Conservation (phyloP, 2,888 invertebrate genomes). For the Sesia apiformis region DNA sequence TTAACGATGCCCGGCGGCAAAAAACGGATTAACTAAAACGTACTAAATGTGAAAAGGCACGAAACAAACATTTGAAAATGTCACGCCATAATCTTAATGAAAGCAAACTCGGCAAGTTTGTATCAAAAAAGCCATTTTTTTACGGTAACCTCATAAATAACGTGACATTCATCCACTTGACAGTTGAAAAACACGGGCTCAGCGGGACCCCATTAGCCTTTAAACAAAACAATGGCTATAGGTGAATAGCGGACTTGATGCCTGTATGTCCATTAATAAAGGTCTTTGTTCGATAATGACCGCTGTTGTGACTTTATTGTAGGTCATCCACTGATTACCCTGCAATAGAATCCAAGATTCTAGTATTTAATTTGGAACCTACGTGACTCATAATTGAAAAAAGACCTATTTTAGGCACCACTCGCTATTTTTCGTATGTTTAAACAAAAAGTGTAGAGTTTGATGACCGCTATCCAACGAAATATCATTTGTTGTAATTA, state of each 20-base stretch:
- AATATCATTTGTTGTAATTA: no score
- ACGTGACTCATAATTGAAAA: no score
- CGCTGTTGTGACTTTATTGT: neutral
- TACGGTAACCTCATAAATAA: constrained; percentile 53
- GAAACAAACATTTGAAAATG: constrained; percentile 20
- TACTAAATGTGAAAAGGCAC: constrained; percentile 10
- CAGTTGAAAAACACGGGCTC: constrained; percentile 59
- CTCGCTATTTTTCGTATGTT: no score
- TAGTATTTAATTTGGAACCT: no score
- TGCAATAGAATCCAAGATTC: no score
- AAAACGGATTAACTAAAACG: no score
- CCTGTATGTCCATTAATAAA: constrained; percentile 40
- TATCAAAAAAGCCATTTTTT: constrained; percentile 19
- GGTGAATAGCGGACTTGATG: constrained; percentile 32
- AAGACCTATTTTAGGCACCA: no score
- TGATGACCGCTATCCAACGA: no score
- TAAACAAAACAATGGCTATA: constrained; percentile 50
- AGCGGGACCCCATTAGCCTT: constrained; percentile 55
- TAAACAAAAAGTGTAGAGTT: no score
- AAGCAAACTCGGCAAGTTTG: constrained; percentile 12
- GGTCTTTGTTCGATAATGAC: constrained; percentile 15
- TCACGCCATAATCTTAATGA: constrained; percentile 23
- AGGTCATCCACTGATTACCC: neutral
- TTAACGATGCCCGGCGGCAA: no score
- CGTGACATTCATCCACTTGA: constrained; percentile 64